Base-by-base conservation (phyloP, 2,113 vertebrate genomes). In the Rhabdomys dilectus region DNA sequence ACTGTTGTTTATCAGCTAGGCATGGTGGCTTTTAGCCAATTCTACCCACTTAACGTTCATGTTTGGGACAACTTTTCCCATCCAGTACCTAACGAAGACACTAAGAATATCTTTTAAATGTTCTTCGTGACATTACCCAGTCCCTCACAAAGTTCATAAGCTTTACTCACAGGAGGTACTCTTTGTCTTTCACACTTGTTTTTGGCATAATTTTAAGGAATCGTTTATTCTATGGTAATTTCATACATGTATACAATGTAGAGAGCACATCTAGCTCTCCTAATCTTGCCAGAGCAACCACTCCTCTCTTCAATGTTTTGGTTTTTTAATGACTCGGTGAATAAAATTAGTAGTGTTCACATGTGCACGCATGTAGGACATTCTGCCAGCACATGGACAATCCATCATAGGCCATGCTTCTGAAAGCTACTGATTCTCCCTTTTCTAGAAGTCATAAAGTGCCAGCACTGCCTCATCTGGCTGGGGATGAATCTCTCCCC, bases 41-140 rank as follows among this genome's bases (percentile, higher is more conserved):
- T 45, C 19, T 34, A 36, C 5, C 68, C 22, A 22, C 31, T 75
- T 66, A 64, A 51, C 72, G 22, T 48, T 90, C 6, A 72, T 4
- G 34, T 62, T 72, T 2, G 19, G 22, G 53, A 15, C 8, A 64
- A 62, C 3, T 85, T 86, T 56, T 2, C 78, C 29, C 51, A 51
- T n/a, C 76, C 24, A 81, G 56, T 4, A 34, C 58, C 22, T 58
- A 85, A 87, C 16, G 31, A 92, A 39, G 16, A 76, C 87, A 64
- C 51, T 81, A 75, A 84, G 96, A 93, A 53, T 64, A 53, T 11
- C 77, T 87, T 91, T 93, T n/a, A 95, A 94, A 58, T 73, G 17
- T 36, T 62, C 19, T 92, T 94, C 36, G 39, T 7, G 10, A 29
- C 22, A 86, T 70, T 53, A 4, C 13, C 19, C 36, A 2, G 13